Evolutionary conservation across 2,113 vertebrate species (phyloP).

Genomic region (Setophaga kirtlandii): DNA sequence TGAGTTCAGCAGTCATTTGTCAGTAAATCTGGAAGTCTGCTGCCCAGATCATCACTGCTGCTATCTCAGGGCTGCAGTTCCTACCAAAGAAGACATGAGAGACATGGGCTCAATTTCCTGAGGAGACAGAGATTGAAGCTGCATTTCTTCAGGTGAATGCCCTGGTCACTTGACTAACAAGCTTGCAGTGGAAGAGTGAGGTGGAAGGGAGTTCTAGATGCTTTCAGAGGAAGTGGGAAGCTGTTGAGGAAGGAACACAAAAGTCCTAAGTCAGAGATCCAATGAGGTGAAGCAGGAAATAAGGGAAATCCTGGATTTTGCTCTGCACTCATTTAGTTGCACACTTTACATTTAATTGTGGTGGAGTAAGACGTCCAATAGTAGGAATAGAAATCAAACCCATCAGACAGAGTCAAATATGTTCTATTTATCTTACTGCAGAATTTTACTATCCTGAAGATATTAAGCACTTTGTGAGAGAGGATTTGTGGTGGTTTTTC

Average conservation of each 20-base stretch:
- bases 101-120: neutral
- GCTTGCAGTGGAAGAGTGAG: neutral
- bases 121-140: neutral
- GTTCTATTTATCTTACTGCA: neutral
- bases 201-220: neutral
- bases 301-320: neutral
- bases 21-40: neutral
- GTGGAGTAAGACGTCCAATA: rapidly evolving
- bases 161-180: neutral
- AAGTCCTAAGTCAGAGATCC: neutral
- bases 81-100: neutral
- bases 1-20: neutral
- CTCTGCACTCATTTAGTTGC: neutral
- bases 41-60: neutral
- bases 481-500: rapidly evolving
- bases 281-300: neutral
- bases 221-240: neutral
- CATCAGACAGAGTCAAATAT: neutral
- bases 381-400: neutral
- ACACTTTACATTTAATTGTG: neutral
- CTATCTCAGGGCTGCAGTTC: neutral
- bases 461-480: neutral
- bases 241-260: neutral
- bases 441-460: neutral
- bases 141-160: neutral